Percentiles rank a stretch among this genome's conserved stretches.
Conservation (phyloP, 2,113 vertebrate genomes). For the Ctenodactylus gundi region DNA sequence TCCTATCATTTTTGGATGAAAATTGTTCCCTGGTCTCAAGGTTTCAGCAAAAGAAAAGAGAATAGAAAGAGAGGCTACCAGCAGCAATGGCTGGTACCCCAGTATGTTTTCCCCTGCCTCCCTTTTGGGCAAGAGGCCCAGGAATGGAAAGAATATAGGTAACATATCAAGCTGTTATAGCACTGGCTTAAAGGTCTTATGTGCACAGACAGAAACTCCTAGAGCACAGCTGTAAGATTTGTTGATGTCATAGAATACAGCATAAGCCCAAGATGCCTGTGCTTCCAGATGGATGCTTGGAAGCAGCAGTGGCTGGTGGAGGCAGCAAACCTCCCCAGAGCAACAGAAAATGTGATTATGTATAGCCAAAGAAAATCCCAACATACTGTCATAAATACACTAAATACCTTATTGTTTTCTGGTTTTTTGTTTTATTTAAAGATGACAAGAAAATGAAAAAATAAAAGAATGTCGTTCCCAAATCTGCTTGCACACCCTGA, state of each 20-base stretch:
- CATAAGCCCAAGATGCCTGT: not conserved
- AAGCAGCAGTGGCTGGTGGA: not conserved
- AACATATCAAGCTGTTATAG: not conserved
- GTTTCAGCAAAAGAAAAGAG: not conserved
- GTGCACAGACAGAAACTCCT: not conserved
- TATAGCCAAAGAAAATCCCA: not conserved
- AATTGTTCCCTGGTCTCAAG: not conserved
- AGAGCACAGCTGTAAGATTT: not conserved
- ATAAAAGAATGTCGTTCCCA: not conserved
- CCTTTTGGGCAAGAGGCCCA: not conserved
- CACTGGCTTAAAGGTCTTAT: too few species aligned
- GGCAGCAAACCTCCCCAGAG: not conserved
- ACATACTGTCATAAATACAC: not conserved
- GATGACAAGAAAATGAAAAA: not conserved
- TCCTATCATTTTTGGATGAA: too few species aligned
- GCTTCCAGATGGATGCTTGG: not conserved
- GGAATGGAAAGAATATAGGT: not conserved
- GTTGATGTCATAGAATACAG: not conserved
- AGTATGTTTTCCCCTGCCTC: not conserved
- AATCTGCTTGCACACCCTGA: not conserved
- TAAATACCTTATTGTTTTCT: not conserved
- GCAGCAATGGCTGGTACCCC: fast-evolving
- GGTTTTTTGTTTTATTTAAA: not conserved
- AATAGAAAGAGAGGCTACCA: not conserved
- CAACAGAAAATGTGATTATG: not conserved